Evolutionary conservation across 1,140 invertebrate genomes (phyloP).

Genomic region (Heliconius himera): DNA sequence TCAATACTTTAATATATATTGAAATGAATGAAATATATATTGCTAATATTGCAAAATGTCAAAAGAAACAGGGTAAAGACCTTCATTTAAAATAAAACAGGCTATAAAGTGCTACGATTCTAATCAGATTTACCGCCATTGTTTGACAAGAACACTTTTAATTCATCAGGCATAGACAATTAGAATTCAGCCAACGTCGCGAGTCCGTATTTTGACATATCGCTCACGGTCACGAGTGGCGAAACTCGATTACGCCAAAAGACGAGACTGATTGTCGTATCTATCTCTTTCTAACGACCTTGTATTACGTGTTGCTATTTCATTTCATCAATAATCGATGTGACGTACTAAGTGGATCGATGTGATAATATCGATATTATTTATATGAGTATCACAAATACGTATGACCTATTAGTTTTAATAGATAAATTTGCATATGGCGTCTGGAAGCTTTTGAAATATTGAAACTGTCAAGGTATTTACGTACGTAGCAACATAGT

Average conservation of each 20-base stretch:
- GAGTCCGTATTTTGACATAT: constrained; percentile 56
- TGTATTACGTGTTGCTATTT: constrained; percentile 48
- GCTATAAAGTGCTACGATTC: constrained; percentile 19
- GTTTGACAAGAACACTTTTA: constrained; percentile 40
- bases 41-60: not conserved
- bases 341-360: constrained; percentile 14
- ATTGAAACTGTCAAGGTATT: not conserved
- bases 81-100: constrained; percentile 3
- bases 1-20: not conserved
- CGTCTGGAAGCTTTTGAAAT: not conserved
- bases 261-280: constrained; percentile 43
- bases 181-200: constrained; percentile 37
- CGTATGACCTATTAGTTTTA: constrained; percentile 3
- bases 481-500: not conserved
- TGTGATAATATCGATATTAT: constrained; percentile 13
- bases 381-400: not conserved
- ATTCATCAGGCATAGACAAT: constrained; percentile 43
- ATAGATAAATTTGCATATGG: not conserved
- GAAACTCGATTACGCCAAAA: constrained; percentile 61
- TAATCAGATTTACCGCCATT: constrained; percentile 28
- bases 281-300: constrained; percentile 52
- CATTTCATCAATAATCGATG: constrained; percentile 39
- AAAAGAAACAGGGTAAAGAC: constrained; percentile 26
- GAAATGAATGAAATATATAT: not conserved
- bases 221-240: constrained; percentile 59